Evolutionary conservation across 35 echinoderm and acorn worm species (phyloP), one percentile per base, ranked within the genome.

Genomic region (Chiridota heheva): DNA sequence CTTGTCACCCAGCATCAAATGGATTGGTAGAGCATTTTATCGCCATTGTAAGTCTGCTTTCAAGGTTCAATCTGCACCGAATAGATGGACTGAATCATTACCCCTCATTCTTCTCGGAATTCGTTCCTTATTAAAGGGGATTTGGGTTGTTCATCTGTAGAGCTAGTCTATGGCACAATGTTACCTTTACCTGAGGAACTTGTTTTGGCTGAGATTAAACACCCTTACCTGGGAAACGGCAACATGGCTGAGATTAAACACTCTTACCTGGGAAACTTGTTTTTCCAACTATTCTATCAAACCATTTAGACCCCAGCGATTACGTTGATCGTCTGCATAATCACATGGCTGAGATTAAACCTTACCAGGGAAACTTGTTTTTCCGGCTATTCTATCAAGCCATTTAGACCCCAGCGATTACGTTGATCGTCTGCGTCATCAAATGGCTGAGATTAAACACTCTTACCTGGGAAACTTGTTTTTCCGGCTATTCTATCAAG

Each of bases 371-470:
- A n/a, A n/a, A n/a, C n/a, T n/a, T n/a, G n/a, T n/a, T n/a, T n/a
- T n/a, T n/a, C n/a, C n/a, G n/a, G n/a, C n/a, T n/a, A n/a, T n/a
- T n/a, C n/a, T n/a, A n/a, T n/a, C n/a, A n/a, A n/a, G n/a, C n/a
- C n/a, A n/a, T n/a, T n/a, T n/a, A n/a, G 78, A 83, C 46, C 87
- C 77, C 65, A 37, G 34, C 31, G 26, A 73, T 27, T 89, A 82
- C 34, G 57, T 89, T 41, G 35, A 83, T 22, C 53, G 66, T 18
- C 38, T 90, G 6, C 1, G 80, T 13, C 5, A 75, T 30, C 53
- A 59, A 6, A 90, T 90, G 80, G 18, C 42, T 44, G 43, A 27
- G 18, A 34, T 84, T 15, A 27, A 72, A 13, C 66, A 43, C 22
- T 32, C 81, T 53, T 0, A 22, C 5, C 28, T 48, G 22, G 1